Conservation (phyloP, 2,888 invertebrate genomes). For the Biston stratarius region DNA sequence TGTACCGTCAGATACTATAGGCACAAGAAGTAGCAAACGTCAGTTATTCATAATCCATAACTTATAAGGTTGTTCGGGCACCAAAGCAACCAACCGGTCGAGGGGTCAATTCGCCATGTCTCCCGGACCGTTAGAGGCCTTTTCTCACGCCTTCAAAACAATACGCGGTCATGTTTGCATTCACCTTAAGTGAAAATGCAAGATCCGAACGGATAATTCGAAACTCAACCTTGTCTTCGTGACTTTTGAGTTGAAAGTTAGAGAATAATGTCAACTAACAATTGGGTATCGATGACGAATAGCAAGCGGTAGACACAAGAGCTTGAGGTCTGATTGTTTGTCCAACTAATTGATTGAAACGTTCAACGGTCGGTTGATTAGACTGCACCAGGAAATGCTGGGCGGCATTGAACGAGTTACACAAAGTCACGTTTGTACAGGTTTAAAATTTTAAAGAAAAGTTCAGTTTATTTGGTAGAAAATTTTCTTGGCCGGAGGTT, state of each 20-base stretch:
- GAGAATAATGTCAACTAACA: not conserved
- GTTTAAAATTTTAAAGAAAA: not conserved
- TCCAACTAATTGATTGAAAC: slow-evolving; percentile 47
- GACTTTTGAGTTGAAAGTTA: not conserved
- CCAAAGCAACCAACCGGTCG: slow-evolving; percentile 45
- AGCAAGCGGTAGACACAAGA: slow-evolving; percentile 26
- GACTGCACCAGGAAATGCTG: slow-evolving; percentile 37
- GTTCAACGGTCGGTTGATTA: slow-evolving; percentile 45
- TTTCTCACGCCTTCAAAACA: slow-evolving; percentile 55
- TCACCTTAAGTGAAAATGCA: slow-evolving; percentile 16
- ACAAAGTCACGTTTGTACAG: slow-evolving; percentile 16
- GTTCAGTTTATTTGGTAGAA: not conserved
- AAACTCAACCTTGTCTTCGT: slow-evolving; percentile 13
- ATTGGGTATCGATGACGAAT: slow-evolving; percentile 34
- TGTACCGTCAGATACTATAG: slow-evolving; percentile 8
- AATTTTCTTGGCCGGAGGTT: too few relatives aligned
- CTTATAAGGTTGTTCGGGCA: slow-evolving; percentile 37
- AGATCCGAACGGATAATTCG: not conserved
- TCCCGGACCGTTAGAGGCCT: slow-evolving; percentile 54
- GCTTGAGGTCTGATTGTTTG: slow-evolving; percentile 42
- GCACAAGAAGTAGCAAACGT: slow-evolving; percentile 10
- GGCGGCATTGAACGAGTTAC: slow-evolving; percentile 38
- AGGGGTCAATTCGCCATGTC: slow-evolving; percentile 52
- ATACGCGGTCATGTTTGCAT: slow-evolving; percentile 33
- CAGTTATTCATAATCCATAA: slow-evolving; percentile 29